These are phyloP conservation scores for Diuraphis noxia DNA, from an alignment of 1,140 invertebrate species.

Conservation along the genomic window DNA sequence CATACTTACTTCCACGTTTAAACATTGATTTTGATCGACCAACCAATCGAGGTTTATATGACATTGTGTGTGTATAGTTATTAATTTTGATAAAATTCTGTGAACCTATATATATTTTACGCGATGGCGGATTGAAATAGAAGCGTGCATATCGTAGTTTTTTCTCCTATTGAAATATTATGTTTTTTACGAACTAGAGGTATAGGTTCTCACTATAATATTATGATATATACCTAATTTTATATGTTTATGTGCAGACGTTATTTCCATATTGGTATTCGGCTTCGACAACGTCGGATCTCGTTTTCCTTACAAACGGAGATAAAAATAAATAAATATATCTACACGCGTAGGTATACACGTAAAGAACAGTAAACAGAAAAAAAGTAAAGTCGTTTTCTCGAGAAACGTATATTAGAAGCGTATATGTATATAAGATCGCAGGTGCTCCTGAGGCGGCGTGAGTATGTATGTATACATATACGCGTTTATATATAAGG, in stretches of 20 bases:
- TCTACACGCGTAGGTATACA: neutral
- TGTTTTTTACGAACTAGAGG: neutral
- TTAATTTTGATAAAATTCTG: neutral
- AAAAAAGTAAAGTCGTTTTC: conserved; percentile 33
- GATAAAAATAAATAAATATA: neutral
- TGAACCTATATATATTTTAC: neutral
- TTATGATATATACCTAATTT: neutral
- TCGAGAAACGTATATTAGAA: conserved; percentile 25
- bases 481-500: neutral
- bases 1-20: neutral
- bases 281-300: neutral
- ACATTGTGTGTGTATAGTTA: too few relatives aligned
- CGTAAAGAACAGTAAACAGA: neutral
- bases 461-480: neutral
- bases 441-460: neutral
- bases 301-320: neutral
- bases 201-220: neutral
- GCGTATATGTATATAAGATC: neutral
- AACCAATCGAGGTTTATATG: neutral
- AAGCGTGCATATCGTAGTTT: neutral
- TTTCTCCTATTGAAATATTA: neutral
- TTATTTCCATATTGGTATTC: neutral
- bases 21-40: neutral
- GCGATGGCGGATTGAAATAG: neutral
- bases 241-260: neutral